Evolutionary conservation across 1,140 invertebrate genomes (phyloP).

Genomic region (Holotrichia oblita): DNA sequence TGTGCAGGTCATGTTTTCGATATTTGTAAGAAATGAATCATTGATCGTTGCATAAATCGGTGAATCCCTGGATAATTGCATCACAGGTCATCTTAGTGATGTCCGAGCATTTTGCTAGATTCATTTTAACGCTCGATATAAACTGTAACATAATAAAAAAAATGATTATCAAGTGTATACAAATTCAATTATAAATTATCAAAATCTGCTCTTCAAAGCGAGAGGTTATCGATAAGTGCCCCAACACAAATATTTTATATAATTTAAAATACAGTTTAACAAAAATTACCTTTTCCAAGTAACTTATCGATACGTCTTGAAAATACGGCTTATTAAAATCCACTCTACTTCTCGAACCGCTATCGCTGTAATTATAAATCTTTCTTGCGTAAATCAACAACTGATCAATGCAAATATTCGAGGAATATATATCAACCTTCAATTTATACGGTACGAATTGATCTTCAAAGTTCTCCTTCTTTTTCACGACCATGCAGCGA

Average conservation of each 20-base stretch:
- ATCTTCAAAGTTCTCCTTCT: conserved; percentile 53
- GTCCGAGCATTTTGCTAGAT: conserved; percentile 55
- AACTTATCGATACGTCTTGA: conserved; percentile 55
- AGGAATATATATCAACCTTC: conserved; percentile 53
- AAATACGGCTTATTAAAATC: conserved; percentile 56
- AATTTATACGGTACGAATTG: conserved; percentile 59
- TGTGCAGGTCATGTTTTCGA: no score
- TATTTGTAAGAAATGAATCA: no score
- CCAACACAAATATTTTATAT: no score
- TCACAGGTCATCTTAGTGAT: conserved; percentile 55
- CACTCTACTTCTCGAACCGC: conserved; percentile 46
- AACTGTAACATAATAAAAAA: no score
- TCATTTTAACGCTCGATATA: conserved; percentile 57
- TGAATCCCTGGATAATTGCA: conserved; percentile 59
- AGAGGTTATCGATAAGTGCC: no score
- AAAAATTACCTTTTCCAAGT: conserved; percentile 57
- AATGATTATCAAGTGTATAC: no score
- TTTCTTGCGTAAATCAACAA: conserved; percentile 49
- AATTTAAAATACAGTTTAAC: no score
- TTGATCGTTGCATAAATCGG: conserved; percentile 48
- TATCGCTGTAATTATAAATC: conserved; percentile 43
- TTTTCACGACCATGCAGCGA: conserved; percentile 57
- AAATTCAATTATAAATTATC: no score
- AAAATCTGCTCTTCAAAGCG: no score
- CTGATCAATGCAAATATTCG: conserved; percentile 48